Evolutionary conservation across 2,113 vertebrate genomes (phyloP).

Genomic region (Mobula birostris): DNA sequence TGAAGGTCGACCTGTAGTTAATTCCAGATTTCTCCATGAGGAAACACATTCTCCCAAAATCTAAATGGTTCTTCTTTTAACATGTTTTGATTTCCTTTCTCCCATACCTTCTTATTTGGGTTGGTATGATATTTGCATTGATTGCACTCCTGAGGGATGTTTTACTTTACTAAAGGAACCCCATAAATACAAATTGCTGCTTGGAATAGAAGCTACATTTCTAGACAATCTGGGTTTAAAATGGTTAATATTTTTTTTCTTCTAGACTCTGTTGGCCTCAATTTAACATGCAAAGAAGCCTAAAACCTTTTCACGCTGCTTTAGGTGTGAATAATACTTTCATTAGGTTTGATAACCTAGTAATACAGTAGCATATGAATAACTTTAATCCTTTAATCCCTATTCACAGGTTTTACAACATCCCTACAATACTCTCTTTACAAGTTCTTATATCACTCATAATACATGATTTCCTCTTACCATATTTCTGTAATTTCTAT

Average conservation of each 20-base stretch:
- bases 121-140: not conserved
- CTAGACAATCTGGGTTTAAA: not conserved
- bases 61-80: no score
- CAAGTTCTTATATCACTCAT: not conserved
- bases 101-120: not conserved
- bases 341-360: not conserved
- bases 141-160: not conserved
- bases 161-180: not conserved
- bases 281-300: not conserved
- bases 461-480: not conserved
- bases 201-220: not conserved
- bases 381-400: conserved; percentile 26
- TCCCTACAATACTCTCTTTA: conserved; percentile 19
- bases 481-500: conserved; percentile 12
- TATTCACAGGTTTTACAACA: conserved; percentile 15
- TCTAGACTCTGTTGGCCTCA: not conserved
- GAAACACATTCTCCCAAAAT: no score
- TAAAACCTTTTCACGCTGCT: conserved; percentile 10
- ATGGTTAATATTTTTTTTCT: not conserved
- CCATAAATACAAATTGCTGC: not conserved
- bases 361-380: conserved; percentile 19
- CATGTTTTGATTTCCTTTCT: no score
- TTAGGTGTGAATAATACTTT: conserved; percentile 24
- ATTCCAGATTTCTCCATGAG: no score
- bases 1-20: no score